Percentiles rank a stretch among this genome's conserved stretches.
phyloP scores from a whole-genome alignment of 2,888 invertebrate species.

The Pollenia griseotomentosa region DNA sequence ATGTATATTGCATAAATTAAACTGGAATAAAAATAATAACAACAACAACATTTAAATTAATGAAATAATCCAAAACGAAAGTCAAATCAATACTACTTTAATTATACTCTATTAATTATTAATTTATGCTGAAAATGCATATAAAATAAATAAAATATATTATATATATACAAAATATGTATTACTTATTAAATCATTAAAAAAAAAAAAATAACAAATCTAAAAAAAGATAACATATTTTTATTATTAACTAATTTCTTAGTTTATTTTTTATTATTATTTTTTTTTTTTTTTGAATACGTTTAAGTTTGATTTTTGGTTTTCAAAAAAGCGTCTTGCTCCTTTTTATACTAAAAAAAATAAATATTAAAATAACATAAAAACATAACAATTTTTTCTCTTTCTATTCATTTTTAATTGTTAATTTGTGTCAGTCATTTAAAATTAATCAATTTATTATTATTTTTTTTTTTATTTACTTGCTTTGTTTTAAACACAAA shows the following conservation, averaged over 20 bases:
- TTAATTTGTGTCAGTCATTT: constrained; percentile 29
- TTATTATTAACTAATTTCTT: constrained; percentile 69
- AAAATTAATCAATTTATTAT: constrained; percentile 25
- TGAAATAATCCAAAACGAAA: constrained; percentile 67
- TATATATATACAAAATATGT: constrained; percentile 66
- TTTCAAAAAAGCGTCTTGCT: constrained; percentile 57
- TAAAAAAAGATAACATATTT: constrained; percentile 44
- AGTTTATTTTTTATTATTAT: constrained; percentile 27
- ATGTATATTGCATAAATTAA: constrained; percentile 60
- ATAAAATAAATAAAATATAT: constrained; percentile 65
- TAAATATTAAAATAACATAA: constrained; percentile 21
- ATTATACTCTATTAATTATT: constrained; percentile 67
- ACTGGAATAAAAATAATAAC: constrained; percentile 50
- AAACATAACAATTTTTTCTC: constrained; percentile 1
- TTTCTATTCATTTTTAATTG: not conserved
- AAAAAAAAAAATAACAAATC: constrained; percentile 48
- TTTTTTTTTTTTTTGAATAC: constrained; percentile 52
- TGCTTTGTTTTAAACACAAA: constrained; percentile 42
- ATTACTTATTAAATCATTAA: constrained; percentile 68
- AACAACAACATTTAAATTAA: constrained; percentile 52
- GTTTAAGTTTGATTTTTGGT: constrained; percentile 33
- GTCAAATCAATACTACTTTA: constrained; percentile 70
- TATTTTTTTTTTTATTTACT: constrained; percentile 14
- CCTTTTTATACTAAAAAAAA: constrained; percentile 60
- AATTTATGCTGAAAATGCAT: constrained; percentile 73